These are phyloP conservation scores for Drosophila lacertosa DNA, from an alignment of 1,140 invertebrate species.

Conservation along the genomic window DNA sequence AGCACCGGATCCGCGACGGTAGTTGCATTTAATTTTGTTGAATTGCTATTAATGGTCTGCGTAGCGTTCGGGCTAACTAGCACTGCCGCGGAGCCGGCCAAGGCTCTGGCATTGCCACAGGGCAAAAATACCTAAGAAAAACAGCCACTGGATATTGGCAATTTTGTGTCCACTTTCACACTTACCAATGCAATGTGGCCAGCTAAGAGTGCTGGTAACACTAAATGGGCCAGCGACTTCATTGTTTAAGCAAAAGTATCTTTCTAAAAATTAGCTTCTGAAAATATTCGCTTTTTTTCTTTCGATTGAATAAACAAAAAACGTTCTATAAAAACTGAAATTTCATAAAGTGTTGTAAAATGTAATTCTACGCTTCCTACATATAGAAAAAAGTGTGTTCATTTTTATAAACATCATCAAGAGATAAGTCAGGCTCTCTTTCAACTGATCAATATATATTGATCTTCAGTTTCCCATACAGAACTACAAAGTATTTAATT, in stretches of 20 bases:
- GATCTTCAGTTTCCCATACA: too few relatives aligned
- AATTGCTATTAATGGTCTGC: not conserved
- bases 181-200: constrained; percentile 8
- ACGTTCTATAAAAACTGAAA: not conserved
- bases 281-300: not conserved
- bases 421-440: too few relatives aligned
- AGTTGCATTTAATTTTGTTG: not conserved
- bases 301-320: not conserved
- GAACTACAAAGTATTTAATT: constrained; percentile 17
- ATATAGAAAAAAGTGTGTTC: not conserved
- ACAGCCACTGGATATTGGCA: not conserved
- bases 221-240: not conserved
- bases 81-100: not conserved
- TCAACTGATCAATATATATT: too few relatives aligned
- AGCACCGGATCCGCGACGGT: not conserved
- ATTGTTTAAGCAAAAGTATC: not conserved
- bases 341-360: not conserved
- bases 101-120: not conserved
- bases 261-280: not conserved
- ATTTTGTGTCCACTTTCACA: too few relatives aligned
- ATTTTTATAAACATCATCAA: too few relatives aligned
- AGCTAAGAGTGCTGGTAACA: not conserved
- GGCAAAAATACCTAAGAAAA: not conserved
- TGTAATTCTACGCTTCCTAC: not conserved
- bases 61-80: not conserved